Evolutionary conservation across 2,797 vertebrate species (phyloP).

Genomic region (Gobionotothen gibberifrons): DNA sequence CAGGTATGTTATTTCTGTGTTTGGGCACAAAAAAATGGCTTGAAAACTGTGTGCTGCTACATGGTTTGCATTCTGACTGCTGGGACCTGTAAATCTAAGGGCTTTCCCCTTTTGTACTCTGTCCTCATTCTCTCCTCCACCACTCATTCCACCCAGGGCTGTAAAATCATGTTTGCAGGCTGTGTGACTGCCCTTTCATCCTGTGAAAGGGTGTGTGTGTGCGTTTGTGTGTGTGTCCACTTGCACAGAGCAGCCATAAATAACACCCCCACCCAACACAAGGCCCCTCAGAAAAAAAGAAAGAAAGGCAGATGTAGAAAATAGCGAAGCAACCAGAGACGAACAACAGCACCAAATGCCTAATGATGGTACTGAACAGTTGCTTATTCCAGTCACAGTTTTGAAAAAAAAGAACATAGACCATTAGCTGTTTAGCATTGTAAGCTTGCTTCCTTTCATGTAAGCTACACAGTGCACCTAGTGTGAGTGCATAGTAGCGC

Average conservation of each 20-base stretch:
- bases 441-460: conserved; percentile 39
- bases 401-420: conserved; percentile 18
- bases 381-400: conserved; percentile 49
- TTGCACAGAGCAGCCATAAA: conserved; percentile 83
- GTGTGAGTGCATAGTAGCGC: conserved; percentile 51
- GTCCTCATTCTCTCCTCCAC: conserved; percentile 79
- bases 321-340: conserved; percentile 56
- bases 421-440: conserved; percentile 40
- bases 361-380: conserved; percentile 53
- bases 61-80: conserved; percentile 69
- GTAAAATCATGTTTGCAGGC: conserved; percentile 85
- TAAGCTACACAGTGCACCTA: conserved; percentile 42
- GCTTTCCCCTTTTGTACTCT: conserved; percentile 80
- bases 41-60: conserved; percentile 55
- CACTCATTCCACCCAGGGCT: conserved; percentile 83
- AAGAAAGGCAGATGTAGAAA: conserved; percentile 74
- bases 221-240: conserved; percentile 65
- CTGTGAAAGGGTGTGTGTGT: conserved; percentile 74
- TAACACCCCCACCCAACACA: conserved; percentile 79
- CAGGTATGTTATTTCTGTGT: conserved; percentile 35
- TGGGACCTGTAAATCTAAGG: conserved; percentile 75
- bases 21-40: conserved; percentile 11
- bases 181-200: conserved; percentile 84
- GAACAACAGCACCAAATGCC: conserved; percentile 48
- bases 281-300: conserved; percentile 69